Evolutionary conservation across 2,888 invertebrate genomes (phyloP), one percentile per base, ranked within the genome.

Genomic region (Spisula solida): DNA sequence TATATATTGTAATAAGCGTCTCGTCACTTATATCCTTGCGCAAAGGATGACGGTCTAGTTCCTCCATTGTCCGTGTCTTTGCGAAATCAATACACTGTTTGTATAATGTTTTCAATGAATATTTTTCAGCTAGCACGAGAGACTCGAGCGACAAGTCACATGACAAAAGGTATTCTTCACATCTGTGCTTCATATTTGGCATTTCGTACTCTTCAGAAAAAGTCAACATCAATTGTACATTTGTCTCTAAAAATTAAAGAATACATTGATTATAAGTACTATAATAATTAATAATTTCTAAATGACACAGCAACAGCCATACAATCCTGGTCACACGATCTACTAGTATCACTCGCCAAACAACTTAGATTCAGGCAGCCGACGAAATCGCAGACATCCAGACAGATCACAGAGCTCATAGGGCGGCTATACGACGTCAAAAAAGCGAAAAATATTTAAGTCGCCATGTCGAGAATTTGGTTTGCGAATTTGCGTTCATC

Each of bases 191-290:
- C 82, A 97, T 95, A 88, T 95, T 96, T 41, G 93, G 91, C 85
- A 97, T 96, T 88, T 97, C 96, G 93, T 96, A 97, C 89, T 97
- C 97, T 87, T 97, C 96, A 6, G 96, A 96, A 60, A 97, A 93
- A 70, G 96, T 96, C 81, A 97, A 94, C 70, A 97, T 94, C 88
- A 95, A 96, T 86, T 95, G 94, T n/a, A 96, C 96, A 91, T 96
- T 97, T 18, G 95, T 94, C 18, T 96, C 96, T 96, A 93, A 88
- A 96, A 95, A 12, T 25, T 25, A 25, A 66, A 25, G n/a, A 25
- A 66, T 25, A n/a, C 0, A 56, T n/a, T 20, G 85, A 80, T 55
- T 79, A 51, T 51, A 16, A 16, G 51, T 12, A 5, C 16, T 14
- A 51, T 51, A 8, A 51, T 12, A 47, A 47, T 47, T 47, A 8